Evolutionary conservation across 2,797 vertebrate species (phyloP).

Genomic region (Pristis pectinata): DNA sequence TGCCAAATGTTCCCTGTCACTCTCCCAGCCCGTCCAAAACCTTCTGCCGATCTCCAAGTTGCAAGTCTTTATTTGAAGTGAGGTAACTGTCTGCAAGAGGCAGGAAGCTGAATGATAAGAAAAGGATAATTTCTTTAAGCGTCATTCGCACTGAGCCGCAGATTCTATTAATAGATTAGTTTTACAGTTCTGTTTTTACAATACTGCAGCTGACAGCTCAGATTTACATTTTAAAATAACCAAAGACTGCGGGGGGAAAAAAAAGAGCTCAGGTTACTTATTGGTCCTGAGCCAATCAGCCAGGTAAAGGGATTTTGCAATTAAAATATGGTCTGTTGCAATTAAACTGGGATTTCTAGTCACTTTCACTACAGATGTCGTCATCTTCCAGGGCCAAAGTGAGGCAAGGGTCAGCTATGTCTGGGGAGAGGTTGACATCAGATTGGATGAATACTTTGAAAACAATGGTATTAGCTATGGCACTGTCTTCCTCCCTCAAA

Average conservation of each 20-base stretch:
- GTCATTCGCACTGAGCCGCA: not conserved
- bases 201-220: not conserved
- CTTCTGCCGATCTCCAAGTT: not conserved
- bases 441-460: not conserved
- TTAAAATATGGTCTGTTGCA: not conserved
- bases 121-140: not conserved
- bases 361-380: no score
- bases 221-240: not conserved
- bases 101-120: not conserved
- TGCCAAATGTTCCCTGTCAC: not conserved
- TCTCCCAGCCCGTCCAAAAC: not conserved
- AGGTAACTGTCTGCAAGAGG: not conserved
- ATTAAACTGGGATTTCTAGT: not conserved
- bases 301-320: not conserved
- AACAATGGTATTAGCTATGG: not conserved
- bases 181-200: not conserved
- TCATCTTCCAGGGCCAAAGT: not conserved
- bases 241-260: not conserved
- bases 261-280: not conserved
- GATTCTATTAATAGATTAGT: constrained; percentile 31
- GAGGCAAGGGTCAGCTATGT: not conserved
- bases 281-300: not conserved
- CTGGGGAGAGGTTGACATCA: not conserved
- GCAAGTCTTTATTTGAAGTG: not conserved
- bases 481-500: no score